Evolutionary conservation across 1,140 invertebrate species (phyloP).

Genomic region (Drosophila varians): DNA sequence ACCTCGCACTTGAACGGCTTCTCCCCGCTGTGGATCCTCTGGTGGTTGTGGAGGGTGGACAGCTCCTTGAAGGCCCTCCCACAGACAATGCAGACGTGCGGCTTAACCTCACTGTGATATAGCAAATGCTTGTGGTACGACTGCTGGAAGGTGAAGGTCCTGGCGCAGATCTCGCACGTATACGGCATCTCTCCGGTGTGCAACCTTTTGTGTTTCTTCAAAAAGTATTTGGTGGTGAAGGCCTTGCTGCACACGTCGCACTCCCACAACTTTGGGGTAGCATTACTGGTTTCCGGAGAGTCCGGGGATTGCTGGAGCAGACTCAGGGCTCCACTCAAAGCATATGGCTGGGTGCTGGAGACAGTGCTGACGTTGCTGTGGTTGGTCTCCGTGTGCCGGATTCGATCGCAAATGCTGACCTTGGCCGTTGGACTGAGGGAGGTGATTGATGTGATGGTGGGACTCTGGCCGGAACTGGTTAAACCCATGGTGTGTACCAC

Average conservation of each 20-base stretch:
- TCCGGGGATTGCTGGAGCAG: constrained; percentile 64
- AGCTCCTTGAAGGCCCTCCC: constrained; percentile 93
- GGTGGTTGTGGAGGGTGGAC: constrained; percentile 94
- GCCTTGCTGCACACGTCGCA: constrained; percentile 93
- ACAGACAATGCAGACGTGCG: constrained; percentile 91
- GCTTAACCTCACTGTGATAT: constrained; percentile 94
- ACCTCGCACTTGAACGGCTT: constrained; percentile 96
- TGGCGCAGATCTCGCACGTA: constrained; percentile 92
- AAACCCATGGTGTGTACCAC: constrained; percentile 87
- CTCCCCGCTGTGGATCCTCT: constrained; percentile 93
- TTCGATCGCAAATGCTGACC: constrained; percentile 79
- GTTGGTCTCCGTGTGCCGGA: constrained; percentile 64
- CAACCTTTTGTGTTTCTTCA: constrained; percentile 94
- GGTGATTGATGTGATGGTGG: constrained; percentile 1
- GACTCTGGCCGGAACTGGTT: constrained; percentile 64
- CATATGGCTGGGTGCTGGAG: constrained; percentile 50
- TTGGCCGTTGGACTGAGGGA: constrained; percentile 46
- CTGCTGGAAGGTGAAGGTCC: constrained; percentile 95
- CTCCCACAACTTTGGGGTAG: constrained; percentile 88
- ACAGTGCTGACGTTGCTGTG: neutral
- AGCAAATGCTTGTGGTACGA: constrained; percentile 95
- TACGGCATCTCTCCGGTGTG: constrained; percentile 95
- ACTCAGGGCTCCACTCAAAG: constrained; percentile 59
- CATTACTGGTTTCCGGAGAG: constrained; percentile 2
- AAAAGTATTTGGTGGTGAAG: constrained; percentile 95